Evolutionary conservation across 2,113 vertebrate genomes (phyloP).

Genomic region (Pionites leucogaster): DNA sequence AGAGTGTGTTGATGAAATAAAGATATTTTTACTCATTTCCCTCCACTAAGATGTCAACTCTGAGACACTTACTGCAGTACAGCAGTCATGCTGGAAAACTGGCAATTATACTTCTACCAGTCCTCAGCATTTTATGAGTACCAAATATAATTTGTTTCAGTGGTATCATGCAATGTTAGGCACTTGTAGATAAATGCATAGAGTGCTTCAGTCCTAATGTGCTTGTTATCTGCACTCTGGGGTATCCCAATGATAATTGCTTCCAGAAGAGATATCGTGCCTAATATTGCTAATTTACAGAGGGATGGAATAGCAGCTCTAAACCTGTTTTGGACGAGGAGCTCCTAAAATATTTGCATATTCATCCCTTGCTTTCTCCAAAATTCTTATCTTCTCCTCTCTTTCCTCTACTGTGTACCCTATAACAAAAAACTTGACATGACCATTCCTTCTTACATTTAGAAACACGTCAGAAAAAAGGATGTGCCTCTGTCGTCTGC

Average conservation of each 20-base stretch:
- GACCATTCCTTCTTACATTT: background rate
- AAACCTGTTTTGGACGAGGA: background rate
- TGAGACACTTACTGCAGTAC: background rate
- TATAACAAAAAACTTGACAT: background rate
- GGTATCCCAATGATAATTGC: rapidly evolving
- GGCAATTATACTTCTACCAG: background rate
- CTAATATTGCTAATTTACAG: background rate
- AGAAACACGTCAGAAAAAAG: background rate
- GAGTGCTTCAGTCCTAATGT: background rate
- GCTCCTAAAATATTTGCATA: background rate
- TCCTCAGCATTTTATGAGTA: background rate
- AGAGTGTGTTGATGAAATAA: background rate
- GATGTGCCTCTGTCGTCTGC: background rate
- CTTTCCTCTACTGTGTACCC: background rate
- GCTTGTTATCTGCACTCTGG: background rate
- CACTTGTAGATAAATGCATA: background rate
- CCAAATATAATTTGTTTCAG: background rate
- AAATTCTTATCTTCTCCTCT: background rate
- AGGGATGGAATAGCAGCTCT: background rate
- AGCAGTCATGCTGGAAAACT: background rate
- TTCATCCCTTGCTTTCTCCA: background rate
- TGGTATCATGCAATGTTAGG: background rate
- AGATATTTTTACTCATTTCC: background rate
- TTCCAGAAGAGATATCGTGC: background rate
- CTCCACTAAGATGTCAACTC: background rate